These are phyloP conservation scores for Helicoverpa armigera DNA, from an alignment of 1,140 invertebrate species.

Conservation along the genomic window DNA sequence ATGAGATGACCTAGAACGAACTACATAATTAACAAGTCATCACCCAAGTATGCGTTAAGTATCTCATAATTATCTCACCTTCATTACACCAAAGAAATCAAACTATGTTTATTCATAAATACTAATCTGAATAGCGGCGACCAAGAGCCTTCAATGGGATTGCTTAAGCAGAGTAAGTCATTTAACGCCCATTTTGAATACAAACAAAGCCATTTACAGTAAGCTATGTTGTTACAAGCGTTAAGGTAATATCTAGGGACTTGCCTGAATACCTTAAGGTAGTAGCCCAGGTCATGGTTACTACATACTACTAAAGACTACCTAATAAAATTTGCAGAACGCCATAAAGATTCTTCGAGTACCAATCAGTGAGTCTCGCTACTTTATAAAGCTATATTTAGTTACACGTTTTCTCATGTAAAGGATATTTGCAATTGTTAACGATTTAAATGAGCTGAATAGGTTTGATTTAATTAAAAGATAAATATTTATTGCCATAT, in stretches of 20 bases:
- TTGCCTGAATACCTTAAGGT: constrained; percentile 54
- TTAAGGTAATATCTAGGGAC: constrained; percentile 46
- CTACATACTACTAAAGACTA: constrained; percentile 10
- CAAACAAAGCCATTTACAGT: constrained; percentile 32
- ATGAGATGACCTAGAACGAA: background rate
- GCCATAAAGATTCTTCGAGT: background rate
- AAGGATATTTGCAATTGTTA: constrained; percentile 11
- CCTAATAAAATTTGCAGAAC: constrained; percentile 21
- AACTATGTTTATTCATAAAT: constrained; percentile 35
- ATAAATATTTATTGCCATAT: constrained; percentile 20
- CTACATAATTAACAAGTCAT: background rate
- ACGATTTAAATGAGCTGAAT: background rate
- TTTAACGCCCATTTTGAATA: constrained; percentile 50
- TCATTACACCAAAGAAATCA: background rate
- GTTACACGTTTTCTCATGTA: background rate
- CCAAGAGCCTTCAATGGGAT: constrained; percentile 22
- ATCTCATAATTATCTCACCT: constrained; percentile 6
- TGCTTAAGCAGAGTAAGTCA: constrained; percentile 33
- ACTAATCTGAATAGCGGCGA: constrained; percentile 24
- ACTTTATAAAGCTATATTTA: background rate
- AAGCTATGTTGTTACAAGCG: constrained; percentile 6
- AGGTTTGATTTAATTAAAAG: constrained; percentile 26
- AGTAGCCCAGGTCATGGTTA: constrained; percentile 21
- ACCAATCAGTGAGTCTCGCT: background rate
- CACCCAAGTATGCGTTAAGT: background rate